phyloP scores from a whole-genome alignment of 2,888 invertebrate genomes.

The Lordiphosa andalusiaca region DNA sequence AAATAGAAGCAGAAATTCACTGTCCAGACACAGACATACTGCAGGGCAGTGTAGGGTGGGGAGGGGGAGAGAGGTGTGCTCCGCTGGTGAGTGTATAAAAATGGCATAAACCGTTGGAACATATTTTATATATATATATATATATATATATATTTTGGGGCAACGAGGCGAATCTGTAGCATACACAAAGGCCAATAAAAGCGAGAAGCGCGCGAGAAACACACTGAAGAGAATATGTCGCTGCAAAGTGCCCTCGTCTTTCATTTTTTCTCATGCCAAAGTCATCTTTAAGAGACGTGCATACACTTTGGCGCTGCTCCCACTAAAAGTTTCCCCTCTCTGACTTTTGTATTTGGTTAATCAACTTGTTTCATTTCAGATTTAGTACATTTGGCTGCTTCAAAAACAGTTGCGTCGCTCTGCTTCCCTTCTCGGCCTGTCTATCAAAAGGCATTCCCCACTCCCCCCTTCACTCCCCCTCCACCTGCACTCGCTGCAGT shows the following conservation, averaged over 20 bases:
- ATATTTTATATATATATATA: slow-evolving; percentile 50
- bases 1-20: slow-evolving; percentile 13
- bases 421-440: slow-evolving; percentile 21
- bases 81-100: slow-evolving; percentile 50
- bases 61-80: slow-evolving; percentile 7
- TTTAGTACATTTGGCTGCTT: too few relatives aligned
- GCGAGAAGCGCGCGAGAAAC: slow-evolving; percentile 8
- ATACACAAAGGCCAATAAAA: slow-evolving; percentile 48
- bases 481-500: slow-evolving; percentile 11
- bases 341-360: too few relatives aligned
- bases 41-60: background rate
- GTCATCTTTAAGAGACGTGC: background rate
- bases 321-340: too few relatives aligned
- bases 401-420: too few relatives aligned
- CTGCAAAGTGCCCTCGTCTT: background rate
- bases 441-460: slow-evolving; percentile 45
- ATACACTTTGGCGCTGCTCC: too few relatives aligned
- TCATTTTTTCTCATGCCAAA: background rate
- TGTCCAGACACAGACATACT: slow-evolving; percentile 16
- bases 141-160: slow-evolving; percentile 36
- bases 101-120: slow-evolving; percentile 60
- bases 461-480: slow-evolving; percentile 1
- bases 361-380: too few relatives aligned
- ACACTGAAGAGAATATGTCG: background rate
- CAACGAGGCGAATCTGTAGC: slow-evolving; percentile 25